Evolutionary conservation across 2,113 vertebrate genomes (phyloP).

Genomic region (Petroica traversi): DNA sequence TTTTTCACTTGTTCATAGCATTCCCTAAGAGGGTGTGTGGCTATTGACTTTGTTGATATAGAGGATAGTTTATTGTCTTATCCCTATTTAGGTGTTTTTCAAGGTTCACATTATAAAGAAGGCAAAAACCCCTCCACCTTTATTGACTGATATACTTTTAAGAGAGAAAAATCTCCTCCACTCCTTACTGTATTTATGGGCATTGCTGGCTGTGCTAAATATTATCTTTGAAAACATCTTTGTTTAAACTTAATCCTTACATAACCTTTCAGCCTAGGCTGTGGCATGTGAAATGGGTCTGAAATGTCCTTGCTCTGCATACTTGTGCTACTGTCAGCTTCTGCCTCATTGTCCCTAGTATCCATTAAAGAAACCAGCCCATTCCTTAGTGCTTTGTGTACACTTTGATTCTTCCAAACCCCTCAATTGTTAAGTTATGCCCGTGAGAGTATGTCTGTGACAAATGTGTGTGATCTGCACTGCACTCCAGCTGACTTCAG

Average conservation of each 20-base stretch:
- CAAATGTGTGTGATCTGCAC: background rate
- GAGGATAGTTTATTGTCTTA: background rate
- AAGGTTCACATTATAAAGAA: background rate
- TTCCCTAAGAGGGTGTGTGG: background rate
- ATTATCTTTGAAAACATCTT: conserved; percentile 14
- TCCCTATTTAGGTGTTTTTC: background rate
- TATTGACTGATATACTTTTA: background rate
- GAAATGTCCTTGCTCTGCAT: background rate
- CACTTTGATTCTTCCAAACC: background rate
- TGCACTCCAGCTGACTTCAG: background rate
- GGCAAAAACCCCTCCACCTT: background rate
- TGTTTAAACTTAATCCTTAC: background rate
- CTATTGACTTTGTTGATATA: background rate
- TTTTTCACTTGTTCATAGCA: background rate
- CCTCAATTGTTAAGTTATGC: background rate
- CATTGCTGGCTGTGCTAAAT: background rate
- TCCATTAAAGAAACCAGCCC: background rate
- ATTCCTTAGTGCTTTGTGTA: background rate
- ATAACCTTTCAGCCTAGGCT: background rate
- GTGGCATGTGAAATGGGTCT: background rate
- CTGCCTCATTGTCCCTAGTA: background rate
- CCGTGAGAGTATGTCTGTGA: background rate
- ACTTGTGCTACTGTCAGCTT: background rate
- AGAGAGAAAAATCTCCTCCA: background rate
- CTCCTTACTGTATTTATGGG: background rate